Evolutionary conservation across 1,140 invertebrate genomes (phyloP).

Genomic region (Druon quercuslanigerum): DNA sequence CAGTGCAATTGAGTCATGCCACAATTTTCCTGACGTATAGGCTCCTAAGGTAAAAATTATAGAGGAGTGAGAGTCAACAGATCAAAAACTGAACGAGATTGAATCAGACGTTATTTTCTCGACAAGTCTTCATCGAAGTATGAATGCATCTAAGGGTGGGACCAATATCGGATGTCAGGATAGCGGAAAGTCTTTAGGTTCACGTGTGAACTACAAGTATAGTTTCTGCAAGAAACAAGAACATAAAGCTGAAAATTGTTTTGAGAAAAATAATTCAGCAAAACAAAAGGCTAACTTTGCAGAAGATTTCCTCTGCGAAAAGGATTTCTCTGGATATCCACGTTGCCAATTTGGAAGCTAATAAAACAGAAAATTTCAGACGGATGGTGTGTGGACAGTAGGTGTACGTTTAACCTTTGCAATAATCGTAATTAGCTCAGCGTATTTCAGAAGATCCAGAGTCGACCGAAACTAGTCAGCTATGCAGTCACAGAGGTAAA

Average conservation of each 20-base stretch:
- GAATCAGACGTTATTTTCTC: no score
- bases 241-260: not conserved
- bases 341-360: not conserved
- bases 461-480: constrained; percentile 13
- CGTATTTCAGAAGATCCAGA: not conserved
- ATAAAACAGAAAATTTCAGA: not conserved
- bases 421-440: not conserved
- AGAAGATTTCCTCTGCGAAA: no score
- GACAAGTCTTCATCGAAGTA: no score
- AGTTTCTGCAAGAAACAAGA: not conserved
- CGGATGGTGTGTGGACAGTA: constrained; percentile 24
- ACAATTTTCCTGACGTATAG: no score
- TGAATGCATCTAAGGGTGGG: no score
- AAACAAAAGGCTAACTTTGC: not conserved
- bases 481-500: not conserved
- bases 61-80: no score
- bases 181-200: not conserved
- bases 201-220: not conserved
- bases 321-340: no score
- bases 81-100: no score
- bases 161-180: no score
- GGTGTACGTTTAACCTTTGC: constrained; percentile 13
- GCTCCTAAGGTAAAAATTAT: no score
- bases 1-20: no score
- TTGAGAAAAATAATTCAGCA: not conserved